These are phyloP conservation scores for Dicranocentrus wangi DNA, from an alignment of 2,888 invertebrate species.

Conservation along the genomic window DNA sequence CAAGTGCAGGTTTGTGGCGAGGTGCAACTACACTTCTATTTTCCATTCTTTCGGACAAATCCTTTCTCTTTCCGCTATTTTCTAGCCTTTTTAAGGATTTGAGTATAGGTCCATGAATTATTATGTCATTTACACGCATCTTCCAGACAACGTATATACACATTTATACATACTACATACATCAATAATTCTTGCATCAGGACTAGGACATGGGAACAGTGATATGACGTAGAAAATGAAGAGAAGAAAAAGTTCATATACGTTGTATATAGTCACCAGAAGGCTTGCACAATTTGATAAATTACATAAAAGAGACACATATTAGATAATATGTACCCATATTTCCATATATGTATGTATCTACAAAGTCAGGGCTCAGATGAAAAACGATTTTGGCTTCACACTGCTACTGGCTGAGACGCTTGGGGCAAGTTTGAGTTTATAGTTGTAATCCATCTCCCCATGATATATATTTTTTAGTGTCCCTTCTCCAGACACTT, in stretches of 20 bases:
- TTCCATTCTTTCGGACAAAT: not conserved
- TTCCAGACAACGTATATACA: not conserved
- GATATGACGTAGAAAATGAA: conserved; percentile 5
- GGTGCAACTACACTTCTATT: no score
- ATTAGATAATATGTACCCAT: not conserved
- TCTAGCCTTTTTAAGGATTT: conserved; percentile 1
- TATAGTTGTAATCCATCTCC: no score
- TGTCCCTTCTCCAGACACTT: no score
- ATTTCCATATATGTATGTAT: not conserved
- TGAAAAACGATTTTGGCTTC: no score
- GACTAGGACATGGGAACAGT: not conserved
- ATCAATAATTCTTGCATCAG: not conserved
- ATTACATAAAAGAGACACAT: conserved; percentile 2
- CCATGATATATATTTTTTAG: no score
- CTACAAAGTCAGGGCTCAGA: no score
- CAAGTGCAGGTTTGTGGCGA: no score
- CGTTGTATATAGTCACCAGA: not conserved
- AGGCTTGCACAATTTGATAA: not conserved
- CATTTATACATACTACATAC: not conserved
- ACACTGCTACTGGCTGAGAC: no score
- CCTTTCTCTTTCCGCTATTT: not conserved
- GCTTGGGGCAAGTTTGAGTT: no score
- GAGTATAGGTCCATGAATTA: conserved; percentile 1
- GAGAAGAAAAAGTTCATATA: not conserved
- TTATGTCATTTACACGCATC: conserved; percentile 33